Percentiles rank a stretch among this genome's conserved stretches.
phyloP scores from a whole-genome alignment of 2,888 invertebrate genomes.

The Diplazon laetatorius region DNA sequence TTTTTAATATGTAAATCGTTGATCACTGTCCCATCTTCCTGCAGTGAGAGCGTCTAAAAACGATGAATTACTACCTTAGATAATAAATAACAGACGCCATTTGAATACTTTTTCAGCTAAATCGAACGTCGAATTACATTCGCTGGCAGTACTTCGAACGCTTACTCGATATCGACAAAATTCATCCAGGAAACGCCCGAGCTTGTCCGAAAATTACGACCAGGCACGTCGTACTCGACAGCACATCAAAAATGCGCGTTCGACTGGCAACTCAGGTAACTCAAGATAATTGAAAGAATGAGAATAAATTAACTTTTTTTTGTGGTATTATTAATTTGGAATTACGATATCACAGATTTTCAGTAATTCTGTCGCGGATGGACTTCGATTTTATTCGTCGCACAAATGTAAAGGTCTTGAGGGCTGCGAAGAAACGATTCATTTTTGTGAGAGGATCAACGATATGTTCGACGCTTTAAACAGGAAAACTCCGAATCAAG shows the following conservation, averaged over 20 bases:
- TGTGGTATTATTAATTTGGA: background rate
- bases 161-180: background rate
- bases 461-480: conserved; percentile 49
- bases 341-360: conserved; percentile 29
- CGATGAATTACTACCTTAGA: background rate
- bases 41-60: too few relatives aligned
- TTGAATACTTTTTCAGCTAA: background rate
- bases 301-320: background rate
- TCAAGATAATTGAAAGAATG: background rate
- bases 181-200: conserved; percentile 5
- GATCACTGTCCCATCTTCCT: too few relatives aligned
- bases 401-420: conserved; percentile 9
- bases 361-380: conserved; percentile 47
- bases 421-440: conserved; percentile 30
- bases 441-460: conserved; percentile 36
- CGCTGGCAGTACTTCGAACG: background rate
- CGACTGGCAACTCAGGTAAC: conserved; percentile 42
- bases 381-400: conserved; percentile 27
- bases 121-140: background rate
- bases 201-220: conserved; percentile 50
- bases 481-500: conserved; percentile 43
- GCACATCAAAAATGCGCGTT: conserved; percentile 51
- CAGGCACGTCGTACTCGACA: conserved; percentile 43
- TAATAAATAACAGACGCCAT: background rate
- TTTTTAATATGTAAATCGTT: too few relatives aligned